Evolutionary conservation across 2,888 invertebrate species (phyloP).

Genomic region (Hoplodrina blanda): DNA sequence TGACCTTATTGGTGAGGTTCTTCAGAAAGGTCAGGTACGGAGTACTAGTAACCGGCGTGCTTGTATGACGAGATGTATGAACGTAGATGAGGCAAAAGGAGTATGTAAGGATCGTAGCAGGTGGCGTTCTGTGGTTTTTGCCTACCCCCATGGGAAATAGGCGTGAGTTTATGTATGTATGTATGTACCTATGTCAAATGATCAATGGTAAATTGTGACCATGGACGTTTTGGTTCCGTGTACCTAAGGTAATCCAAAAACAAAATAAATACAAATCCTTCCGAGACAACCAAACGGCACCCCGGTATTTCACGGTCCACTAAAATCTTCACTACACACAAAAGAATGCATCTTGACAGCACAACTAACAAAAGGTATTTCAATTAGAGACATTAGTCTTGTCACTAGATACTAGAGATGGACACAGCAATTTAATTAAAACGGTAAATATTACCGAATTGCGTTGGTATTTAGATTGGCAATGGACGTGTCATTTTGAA

Average conservation of each 20-base stretch:
- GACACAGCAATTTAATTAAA: slow-evolving; percentile 76
- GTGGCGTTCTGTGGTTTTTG: too few relatives aligned
- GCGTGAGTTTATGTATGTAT: too few relatives aligned
- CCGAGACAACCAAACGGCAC: slow-evolving; percentile 2
- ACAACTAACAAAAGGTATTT: slow-evolving; percentile 73
- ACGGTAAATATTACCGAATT: slow-evolving; percentile 42
- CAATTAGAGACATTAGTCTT: slow-evolving; percentile 80
- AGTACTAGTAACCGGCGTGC: too few relatives aligned
- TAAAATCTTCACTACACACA: slow-evolving; percentile 32
- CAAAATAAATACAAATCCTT: slow-evolving; percentile 15
- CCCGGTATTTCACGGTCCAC: slow-evolving; percentile 23
- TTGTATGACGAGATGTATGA: too few relatives aligned
- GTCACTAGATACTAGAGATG: slow-evolving; percentile 55
- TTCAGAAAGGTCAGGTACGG: too few relatives aligned
- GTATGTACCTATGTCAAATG: too few relatives aligned
- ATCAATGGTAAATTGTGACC: too few relatives aligned
- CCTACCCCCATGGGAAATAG: too few relatives aligned
- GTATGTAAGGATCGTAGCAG: too few relatives aligned
- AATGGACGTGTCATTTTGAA: slow-evolving; percentile 4
- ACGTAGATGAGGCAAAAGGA: too few relatives aligned
- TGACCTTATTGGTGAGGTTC: too few relatives aligned
- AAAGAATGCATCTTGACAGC: slow-evolving; percentile 51
- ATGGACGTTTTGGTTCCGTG: too few relatives aligned
- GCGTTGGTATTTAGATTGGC: slow-evolving; percentile 19
- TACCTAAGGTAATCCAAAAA: not conserved